A percentile compares a stretch with the other conserved stretches of the same genome.
Evolutionary conservation across 2,888 invertebrate genomes (phyloP).

Genomic region (Miltochrista miniata): DNA sequence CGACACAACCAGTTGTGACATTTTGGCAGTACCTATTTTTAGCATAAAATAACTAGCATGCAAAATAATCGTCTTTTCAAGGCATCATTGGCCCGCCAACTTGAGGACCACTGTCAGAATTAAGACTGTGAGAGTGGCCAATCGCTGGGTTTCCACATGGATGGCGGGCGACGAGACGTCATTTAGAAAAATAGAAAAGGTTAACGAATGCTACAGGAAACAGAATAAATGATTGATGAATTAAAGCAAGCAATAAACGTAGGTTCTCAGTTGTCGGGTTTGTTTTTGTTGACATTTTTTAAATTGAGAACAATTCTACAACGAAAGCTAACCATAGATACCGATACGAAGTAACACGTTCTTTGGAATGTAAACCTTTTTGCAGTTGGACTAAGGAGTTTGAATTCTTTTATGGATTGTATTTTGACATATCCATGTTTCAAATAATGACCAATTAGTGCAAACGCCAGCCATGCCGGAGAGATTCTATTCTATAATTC

Average conservation of each 20-base stretch:
- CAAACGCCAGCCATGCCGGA: slow-evolving; percentile 55
- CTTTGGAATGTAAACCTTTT: slow-evolving; percentile 31
- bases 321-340: slow-evolving; percentile 5
- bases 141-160: no score
- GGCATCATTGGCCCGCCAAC: no score
- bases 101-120: no score
- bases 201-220: no score
- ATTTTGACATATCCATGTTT: slow-evolving; percentile 21
- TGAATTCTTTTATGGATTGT: slow-evolving; percentile 6
- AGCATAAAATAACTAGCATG: no score
- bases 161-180: no score
- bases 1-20: no score
- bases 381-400: slow-evolving; percentile 6
- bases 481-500: slow-evolving; percentile 41
- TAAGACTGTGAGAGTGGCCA: no score
- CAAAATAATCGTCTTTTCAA: no score
- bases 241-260: slow-evolving; percentile 58
- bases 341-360: background rate
- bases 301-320: slow-evolving; percentile 43
- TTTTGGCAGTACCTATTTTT: no score
- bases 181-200: no score
- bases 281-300: slow-evolving; percentile 61
- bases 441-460: slow-evolving; percentile 64
- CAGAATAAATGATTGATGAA: slow-evolving; percentile 39
- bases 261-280: slow-evolving; percentile 39